Conservation (phyloP, 53 echinoderm and acorn worm species). For the Astropecten irregularis region DNA sequence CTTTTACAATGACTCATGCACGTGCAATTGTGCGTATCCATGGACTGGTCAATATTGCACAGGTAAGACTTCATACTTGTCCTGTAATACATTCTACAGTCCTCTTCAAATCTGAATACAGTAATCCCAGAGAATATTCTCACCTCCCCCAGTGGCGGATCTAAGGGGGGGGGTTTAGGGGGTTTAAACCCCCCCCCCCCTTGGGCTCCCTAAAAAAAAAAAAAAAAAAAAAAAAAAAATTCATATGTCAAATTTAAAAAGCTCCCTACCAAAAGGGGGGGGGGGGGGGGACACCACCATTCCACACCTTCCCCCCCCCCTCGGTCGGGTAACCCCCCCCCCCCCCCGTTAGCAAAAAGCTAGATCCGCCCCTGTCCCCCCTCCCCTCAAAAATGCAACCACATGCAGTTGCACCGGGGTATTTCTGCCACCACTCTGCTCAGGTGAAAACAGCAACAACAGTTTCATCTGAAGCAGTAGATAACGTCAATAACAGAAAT, state of each 20-base stretch:
- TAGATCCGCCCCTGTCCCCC: too few relatives aligned
- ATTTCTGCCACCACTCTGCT: background rate
- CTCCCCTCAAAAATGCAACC: background rate
- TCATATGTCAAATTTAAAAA: too few relatives aligned
- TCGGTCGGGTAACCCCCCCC: too few relatives aligned
- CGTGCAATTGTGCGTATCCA: background rate
- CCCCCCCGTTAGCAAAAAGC: too few relatives aligned
- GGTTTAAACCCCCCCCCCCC: too few relatives aligned
- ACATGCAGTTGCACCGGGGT: background rate
- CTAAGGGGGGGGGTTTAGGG: too few relatives aligned
- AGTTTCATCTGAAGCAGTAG: background rate
- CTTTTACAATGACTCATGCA: background rate
- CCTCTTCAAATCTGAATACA: background rate
- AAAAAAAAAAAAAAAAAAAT: too few relatives aligned
- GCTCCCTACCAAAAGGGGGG: background rate
- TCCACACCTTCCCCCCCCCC: too few relatives aligned
- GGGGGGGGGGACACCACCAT: too few relatives aligned
- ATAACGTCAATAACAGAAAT: background rate
- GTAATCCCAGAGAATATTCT: background rate
- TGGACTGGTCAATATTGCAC: background rate
- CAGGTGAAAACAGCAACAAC: background rate
- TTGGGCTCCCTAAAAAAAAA: too few relatives aligned
- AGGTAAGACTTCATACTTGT: background rate
- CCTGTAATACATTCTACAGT: background rate
- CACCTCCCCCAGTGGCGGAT: too few relatives aligned